Evolutionary conservation across 2,113 vertebrate species (phyloP).

Genomic region (Recurvirostra avosetta): DNA sequence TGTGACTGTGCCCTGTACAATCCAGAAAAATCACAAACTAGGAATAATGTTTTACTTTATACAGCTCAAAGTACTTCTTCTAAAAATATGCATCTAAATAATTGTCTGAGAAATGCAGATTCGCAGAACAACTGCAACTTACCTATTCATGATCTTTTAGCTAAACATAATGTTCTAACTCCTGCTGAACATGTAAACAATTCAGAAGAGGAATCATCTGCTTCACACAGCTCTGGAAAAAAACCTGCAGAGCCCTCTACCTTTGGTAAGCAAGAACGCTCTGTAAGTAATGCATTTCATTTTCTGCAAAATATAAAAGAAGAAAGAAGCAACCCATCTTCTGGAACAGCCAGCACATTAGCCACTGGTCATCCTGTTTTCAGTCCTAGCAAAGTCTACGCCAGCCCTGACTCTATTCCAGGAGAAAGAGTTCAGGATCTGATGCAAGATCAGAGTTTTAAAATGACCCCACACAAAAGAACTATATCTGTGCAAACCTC

Average conservation of each 20-base stretch:
- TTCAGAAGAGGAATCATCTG: constrained; percentile 40
- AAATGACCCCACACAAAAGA: constrained; percentile 59
- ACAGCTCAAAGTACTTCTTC: constrained; percentile 28
- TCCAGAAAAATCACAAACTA: constrained; percentile 34
- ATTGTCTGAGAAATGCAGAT: constrained; percentile 68
- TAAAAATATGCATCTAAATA: constrained; percentile 68
- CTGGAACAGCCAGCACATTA: not conserved
- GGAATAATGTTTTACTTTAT: constrained; percentile 36
- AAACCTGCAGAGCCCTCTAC: not conserved
- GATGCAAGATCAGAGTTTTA: constrained; percentile 58
- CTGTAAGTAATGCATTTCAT: not conserved
- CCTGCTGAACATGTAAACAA: constrained; percentile 4
- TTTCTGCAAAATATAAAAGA: constrained; percentile 26
- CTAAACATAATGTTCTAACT: constrained; percentile 53
- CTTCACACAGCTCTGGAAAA: not conserved
- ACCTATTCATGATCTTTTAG: constrained; percentile 51
- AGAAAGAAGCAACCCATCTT: not conserved
- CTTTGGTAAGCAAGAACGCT: not conserved
- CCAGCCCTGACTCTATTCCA: constrained; percentile 16
- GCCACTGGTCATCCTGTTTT: constrained; percentile 10
- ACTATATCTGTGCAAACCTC: constrained; percentile 44
- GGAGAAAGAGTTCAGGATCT: constrained; percentile 52
- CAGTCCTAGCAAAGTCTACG: constrained; percentile 56
- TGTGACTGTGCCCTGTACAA: constrained; percentile 47
- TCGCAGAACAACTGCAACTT: constrained; percentile 17